Percentiles rank a stretch among this genome's conserved stretches.
These are phyloP conservation scores for Trypoxylon attenuatum DNA, from an alignment of 2,888 invertebrate genomes.

Conservation along the genomic window DNA sequence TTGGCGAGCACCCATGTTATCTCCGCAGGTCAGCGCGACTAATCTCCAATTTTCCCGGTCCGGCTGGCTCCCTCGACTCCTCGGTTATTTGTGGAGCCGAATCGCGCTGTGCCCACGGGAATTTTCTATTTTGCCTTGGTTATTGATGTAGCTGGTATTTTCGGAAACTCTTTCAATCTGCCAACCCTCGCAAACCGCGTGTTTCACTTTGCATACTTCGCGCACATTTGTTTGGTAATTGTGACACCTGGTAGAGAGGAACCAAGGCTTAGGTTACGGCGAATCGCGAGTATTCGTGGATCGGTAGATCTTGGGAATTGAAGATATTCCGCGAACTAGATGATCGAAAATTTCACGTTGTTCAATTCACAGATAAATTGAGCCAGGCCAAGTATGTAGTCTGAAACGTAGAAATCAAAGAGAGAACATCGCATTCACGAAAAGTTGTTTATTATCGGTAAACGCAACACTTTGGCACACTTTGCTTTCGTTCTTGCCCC, in stretches of 20 bases:
- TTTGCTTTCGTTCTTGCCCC: constrained; percentile 17
- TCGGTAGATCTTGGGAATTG: too few relatives aligned
- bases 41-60: constrained; percentile 25
- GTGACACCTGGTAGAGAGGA: too few relatives aligned
- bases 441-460: constrained; percentile 61
- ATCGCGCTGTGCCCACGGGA: background rate
- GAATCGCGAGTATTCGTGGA: too few relatives aligned
- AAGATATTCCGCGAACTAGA: too few relatives aligned
- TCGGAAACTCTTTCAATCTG: background rate
- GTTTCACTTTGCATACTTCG: background rate
- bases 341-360: background rate
- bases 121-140: background rate
- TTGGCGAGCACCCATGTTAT: constrained; percentile 30
- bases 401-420: constrained; percentile 7
- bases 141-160: background rate
- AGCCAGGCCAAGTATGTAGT: background rate
- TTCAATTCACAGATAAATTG: constrained; percentile 15
- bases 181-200: background rate
- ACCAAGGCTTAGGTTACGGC: too few relatives aligned
- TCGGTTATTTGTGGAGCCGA: constrained; percentile 1
- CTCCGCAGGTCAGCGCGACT: constrained; percentile 18
- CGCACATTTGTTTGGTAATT: background rate
- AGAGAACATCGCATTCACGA: constrained; percentile 27
- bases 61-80: background rate
- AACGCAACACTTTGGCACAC: constrained; percentile 44